These are phyloP conservation scores for Eupsilia transversa DNA, from an alignment of 2,888 invertebrate species.

Conservation along the genomic window DNA sequence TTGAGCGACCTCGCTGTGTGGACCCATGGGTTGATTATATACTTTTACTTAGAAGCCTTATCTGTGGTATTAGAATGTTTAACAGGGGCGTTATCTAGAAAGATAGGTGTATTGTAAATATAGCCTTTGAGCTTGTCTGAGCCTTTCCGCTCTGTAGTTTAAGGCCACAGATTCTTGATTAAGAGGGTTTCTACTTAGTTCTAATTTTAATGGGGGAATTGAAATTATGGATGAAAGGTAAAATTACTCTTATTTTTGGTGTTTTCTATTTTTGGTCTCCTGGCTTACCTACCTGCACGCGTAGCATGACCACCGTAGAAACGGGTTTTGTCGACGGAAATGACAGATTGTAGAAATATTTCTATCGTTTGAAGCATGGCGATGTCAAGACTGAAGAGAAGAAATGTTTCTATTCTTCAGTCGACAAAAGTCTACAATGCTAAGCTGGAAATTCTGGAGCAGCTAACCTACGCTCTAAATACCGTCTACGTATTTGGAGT, in stretches of 20 bases:
- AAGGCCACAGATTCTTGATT: neutral
- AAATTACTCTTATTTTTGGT: neutral
- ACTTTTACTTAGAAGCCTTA: conserved; percentile 61
- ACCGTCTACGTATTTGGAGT: no score
- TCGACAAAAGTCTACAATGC: no score
- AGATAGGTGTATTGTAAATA: conserved; percentile 51
- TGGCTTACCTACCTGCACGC: neutral
- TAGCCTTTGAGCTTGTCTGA: conserved; percentile 32
- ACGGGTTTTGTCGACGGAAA: no score
- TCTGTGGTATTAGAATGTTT: conserved; percentile 61
- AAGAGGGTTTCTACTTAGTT: neutral
- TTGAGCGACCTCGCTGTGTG: conserved; percentile 61
- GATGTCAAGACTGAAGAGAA: no score
- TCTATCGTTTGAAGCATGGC: no score
- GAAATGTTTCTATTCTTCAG: no score
- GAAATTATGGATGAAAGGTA: neutral
- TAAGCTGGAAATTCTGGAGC: no score
- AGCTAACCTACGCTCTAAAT: no score
- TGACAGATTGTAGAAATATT: no score
- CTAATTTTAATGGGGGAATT: neutral
- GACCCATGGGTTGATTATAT: conserved; percentile 58
- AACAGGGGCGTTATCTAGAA: conserved; percentile 59
- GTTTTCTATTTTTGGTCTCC: no score
- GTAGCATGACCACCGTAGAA: no score
- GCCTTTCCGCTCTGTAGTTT: conserved; percentile 19